Conservation (phyloP, 2,888 invertebrate genomes). For the Pollenia amentaria region DNA sequence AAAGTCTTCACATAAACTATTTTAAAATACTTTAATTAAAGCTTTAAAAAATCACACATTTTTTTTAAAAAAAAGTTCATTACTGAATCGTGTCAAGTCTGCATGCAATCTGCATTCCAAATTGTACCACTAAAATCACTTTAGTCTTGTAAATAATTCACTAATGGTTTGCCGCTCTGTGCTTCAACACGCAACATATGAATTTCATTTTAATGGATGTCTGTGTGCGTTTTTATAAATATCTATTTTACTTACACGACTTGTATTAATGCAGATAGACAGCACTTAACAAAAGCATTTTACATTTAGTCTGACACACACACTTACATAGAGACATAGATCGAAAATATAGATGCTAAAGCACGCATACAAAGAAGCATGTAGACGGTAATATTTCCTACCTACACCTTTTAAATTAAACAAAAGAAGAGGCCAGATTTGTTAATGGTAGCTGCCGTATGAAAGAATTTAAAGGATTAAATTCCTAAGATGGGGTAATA, state of each 20-base stretch:
- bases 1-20: too few relatives aligned
- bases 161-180: conserved; percentile 64
- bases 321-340: background rate
- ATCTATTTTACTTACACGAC: background rate
- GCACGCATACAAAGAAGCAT: background rate
- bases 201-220: conserved; percentile 1
- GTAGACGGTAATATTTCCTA: background rate
- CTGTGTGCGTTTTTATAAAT: background rate
- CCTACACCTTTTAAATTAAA: conserved; percentile 13
- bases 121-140: conserved; percentile 68
- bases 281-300: conserved; percentile 10
- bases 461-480: conserved; percentile 14
- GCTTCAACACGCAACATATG: conserved; percentile 63
- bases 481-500: background rate
- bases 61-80: background rate
- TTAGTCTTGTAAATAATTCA: conserved; percentile 68
- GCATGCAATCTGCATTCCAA: conserved; percentile 58
- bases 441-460: background rate
- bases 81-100: conserved; percentile 21
- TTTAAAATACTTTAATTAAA: background rate
- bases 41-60: background rate
- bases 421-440: conserved; percentile 38
- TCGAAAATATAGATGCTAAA: background rate
- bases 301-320: background rate
- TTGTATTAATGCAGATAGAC: background rate